These are phyloP conservation scores for Stenodera caucasica DNA, from an alignment of 2,888 invertebrate species.

Conservation along the genomic window DNA sequence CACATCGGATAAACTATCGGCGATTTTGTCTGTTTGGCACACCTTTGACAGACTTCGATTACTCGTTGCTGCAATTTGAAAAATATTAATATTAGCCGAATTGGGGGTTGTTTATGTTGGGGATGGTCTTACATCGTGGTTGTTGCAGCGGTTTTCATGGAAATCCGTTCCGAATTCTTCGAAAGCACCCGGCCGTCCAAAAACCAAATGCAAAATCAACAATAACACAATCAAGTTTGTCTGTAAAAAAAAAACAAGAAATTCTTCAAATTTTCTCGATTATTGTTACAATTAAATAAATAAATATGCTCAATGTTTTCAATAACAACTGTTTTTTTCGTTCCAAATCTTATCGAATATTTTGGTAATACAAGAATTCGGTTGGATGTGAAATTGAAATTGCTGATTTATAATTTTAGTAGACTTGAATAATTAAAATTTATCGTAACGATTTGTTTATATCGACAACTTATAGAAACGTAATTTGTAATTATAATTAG, in stretches of 20 bases:
- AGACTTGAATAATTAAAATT: too few relatives aligned
- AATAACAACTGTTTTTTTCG: too few relatives aligned
- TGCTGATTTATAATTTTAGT: too few relatives aligned
- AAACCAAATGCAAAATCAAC: not conserved
- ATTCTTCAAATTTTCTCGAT: not conserved
- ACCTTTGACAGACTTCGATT: slow-evolving; percentile 63
- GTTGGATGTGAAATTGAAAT: too few relatives aligned
- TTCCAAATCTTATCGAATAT: too few relatives aligned
- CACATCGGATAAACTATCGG: slow-evolving; percentile 62
- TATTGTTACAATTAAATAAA: not conserved
- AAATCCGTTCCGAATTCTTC: slow-evolving; percentile 14
- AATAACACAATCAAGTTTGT: not conserved
- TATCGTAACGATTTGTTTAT: too few relatives aligned
- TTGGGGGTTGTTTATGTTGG: not conserved
- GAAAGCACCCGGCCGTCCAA: slow-evolving; percentile 17
- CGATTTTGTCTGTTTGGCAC: slow-evolving; percentile 65
- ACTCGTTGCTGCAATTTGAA: slow-evolving; percentile 15
- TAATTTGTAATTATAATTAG: too few relatives aligned
- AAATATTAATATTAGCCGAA: not conserved
- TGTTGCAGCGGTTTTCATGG: slow-evolving; percentile 18
- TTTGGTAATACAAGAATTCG: too few relatives aligned
- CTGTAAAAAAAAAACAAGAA: not conserved
- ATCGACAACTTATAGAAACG: too few relatives aligned
- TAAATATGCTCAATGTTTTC: not conserved
- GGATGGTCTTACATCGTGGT: slow-evolving; percentile 14